phyloP scores from a whole-genome alignment of 2,797 vertebrate species.

The Mus spretus region DNA sequence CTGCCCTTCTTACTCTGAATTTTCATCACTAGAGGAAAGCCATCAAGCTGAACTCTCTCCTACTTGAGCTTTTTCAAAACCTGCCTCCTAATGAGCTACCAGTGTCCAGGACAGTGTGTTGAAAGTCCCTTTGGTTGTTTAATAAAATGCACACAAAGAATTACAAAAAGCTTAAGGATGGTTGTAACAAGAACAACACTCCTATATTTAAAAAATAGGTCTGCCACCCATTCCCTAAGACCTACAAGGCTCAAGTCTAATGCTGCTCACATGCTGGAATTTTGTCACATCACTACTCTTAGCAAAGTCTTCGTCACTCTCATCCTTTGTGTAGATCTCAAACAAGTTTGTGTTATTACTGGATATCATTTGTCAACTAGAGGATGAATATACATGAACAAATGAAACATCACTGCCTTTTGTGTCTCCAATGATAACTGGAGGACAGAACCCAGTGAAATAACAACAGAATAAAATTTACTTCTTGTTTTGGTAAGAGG shows the following conservation, averaged over 20 bases:
- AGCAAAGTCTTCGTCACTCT: not conserved
- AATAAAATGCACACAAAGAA: not conserved
- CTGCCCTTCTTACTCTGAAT: not conserved
- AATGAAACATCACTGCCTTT: not conserved
- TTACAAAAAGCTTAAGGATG: constrained; percentile 27
- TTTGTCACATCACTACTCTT: not conserved
- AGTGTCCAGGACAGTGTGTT: not conserved
- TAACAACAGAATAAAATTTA: not conserved
- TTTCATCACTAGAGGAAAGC: not conserved
- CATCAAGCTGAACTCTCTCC: not conserved
- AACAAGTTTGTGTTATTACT: not conserved
- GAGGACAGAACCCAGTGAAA: not conserved
- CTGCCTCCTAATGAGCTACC: not conserved
- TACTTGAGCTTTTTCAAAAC: constrained; percentile 9
- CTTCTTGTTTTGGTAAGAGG: not conserved
- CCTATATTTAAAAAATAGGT: not conserved
- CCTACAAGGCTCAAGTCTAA: not conserved
- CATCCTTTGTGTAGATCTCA: not conserved
- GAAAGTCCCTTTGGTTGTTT: not conserved
- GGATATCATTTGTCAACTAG: not conserved
- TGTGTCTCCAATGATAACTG: not conserved
- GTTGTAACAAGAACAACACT: not conserved
- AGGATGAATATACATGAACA: not conserved
- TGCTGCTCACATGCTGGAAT: not conserved
- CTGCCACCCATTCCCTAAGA: not conserved